Evolutionary conservation across 2,113 vertebrate species (phyloP).

Genomic region (Sciurus niger): DNA sequence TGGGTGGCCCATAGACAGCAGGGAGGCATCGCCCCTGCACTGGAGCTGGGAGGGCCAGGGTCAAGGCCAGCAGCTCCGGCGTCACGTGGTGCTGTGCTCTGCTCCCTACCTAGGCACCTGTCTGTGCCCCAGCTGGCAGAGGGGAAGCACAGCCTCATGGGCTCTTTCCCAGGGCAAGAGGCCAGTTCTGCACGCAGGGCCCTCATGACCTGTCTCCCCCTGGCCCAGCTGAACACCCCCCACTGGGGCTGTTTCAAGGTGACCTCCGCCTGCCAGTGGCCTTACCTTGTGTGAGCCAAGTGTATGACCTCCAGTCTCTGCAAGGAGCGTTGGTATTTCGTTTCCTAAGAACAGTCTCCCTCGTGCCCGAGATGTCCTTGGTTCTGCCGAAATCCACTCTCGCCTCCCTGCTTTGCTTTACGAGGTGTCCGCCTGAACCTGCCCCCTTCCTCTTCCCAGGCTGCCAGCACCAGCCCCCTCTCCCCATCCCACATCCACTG

Average conservation of each 20-base stretch:
- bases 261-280: not conserved
- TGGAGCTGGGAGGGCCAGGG: not conserved
- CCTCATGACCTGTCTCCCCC: not conserved
- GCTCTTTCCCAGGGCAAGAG: not conserved
- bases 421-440: not conserved
- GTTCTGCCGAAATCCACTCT: not conserved
- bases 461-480: not conserved
- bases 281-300: too few species aligned
- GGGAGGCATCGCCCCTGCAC: not conserved
- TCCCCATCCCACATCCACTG: not conserved
- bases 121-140: not conserved
- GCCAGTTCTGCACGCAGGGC: not conserved
- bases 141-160: not conserved
- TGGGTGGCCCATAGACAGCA: accelerated
- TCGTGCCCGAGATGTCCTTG: accelerated
- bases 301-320: not conserved
- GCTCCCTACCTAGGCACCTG: too few species aligned
- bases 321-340: accelerated
- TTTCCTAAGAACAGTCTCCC: not conserved
- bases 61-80: too few species aligned
- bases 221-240: too few species aligned
- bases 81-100: not conserved
- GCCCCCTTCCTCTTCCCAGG: not conserved
- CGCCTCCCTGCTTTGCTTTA: not conserved
- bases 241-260: not conserved